These are phyloP conservation scores for Keiferia lycopersicella DNA, from an alignment of 2,888 invertebrate genomes.

Conservation along the genomic window DNA sequence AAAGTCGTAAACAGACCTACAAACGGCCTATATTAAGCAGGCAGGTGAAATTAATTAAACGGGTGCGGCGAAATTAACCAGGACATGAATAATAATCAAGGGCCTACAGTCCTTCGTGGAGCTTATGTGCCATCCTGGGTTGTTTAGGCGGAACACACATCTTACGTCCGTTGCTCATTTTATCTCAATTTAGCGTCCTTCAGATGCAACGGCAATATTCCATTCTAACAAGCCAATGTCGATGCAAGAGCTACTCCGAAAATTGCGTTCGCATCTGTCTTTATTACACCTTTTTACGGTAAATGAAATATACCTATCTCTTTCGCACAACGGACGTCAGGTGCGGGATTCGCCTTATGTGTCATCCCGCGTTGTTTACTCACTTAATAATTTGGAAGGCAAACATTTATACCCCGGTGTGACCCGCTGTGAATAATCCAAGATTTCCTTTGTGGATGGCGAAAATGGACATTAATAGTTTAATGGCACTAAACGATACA, in stretches of 20 bases:
- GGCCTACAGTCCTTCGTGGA: conserved; percentile 25
- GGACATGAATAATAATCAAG: conserved; percentile 37
- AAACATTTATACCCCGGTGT: conserved; percentile 24
- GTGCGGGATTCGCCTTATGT: no score
- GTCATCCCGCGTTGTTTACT: conserved; percentile 25
- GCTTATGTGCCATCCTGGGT: conserved; percentile 19
- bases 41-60: conserved; percentile 52
- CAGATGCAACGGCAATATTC: no score
- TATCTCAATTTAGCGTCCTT: no score
- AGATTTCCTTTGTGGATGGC: conserved; percentile 18
- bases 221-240: no score
- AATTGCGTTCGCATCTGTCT: no score
- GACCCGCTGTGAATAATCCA: conserved; percentile 21
- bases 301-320: no score
- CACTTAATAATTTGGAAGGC: conserved; percentile 25
- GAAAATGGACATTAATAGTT: not conserved
- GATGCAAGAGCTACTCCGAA: no score
- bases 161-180: no score
- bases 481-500: not conserved
- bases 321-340: no score
- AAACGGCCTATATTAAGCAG: conserved; percentile 19
- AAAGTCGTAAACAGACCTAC: conserved; percentile 19
- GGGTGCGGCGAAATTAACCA: conserved; percentile 44
- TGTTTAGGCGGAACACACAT: no score
- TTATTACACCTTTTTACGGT: no score